Evolutionary conservation across 1,140 invertebrate genomes (phyloP).

Genomic region (Leguminivora glycinivorella): DNA sequence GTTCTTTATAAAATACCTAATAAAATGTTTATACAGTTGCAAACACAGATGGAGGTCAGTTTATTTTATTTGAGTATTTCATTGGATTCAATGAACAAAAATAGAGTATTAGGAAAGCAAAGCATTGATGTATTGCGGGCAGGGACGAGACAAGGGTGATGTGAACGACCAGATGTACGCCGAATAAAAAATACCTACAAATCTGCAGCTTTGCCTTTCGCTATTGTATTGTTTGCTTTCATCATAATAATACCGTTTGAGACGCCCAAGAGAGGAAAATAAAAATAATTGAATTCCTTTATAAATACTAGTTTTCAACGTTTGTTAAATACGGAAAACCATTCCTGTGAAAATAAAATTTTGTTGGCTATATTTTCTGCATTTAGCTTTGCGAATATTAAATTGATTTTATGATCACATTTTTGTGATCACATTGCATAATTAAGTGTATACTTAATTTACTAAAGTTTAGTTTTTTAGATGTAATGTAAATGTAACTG

Average conservation of each 20-base stretch:
- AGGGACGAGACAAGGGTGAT: slow-evolving; percentile 34
- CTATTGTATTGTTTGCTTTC: slow-evolving; percentile 33
- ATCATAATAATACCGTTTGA: slow-evolving; percentile 18
- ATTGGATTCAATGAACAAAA: slow-evolving; percentile 26
- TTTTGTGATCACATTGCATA: no score
- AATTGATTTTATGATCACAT: background rate
- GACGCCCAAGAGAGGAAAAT: background rate
- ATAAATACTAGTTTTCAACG: slow-evolving; percentile 23
- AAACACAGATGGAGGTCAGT: background rate
- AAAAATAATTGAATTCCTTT: slow-evolving; percentile 28
- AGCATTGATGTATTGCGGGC: slow-evolving; percentile 19
- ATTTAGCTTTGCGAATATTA: background rate
- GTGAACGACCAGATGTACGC: slow-evolving; percentile 38
- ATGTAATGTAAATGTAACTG: no score
- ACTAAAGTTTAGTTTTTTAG: no score
- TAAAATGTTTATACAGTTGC: background rate
- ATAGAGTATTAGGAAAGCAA: slow-evolving; percentile 7
- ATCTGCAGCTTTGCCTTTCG: slow-evolving; percentile 27
- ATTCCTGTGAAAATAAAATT: slow-evolving; percentile 5
- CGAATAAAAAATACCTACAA: slow-evolving; percentile 38
- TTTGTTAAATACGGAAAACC: slow-evolving; percentile 2
- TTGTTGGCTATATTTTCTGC: background rate
- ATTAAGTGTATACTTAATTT: no score
- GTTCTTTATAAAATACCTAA: background rate
- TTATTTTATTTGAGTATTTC: slow-evolving; percentile 11